A percentile compares a stretch with the other conserved stretches of the same genome.
phyloP scores from a whole-genome alignment of 2,797 vertebrate genomes.

The Anguilla anguilla region DNA sequence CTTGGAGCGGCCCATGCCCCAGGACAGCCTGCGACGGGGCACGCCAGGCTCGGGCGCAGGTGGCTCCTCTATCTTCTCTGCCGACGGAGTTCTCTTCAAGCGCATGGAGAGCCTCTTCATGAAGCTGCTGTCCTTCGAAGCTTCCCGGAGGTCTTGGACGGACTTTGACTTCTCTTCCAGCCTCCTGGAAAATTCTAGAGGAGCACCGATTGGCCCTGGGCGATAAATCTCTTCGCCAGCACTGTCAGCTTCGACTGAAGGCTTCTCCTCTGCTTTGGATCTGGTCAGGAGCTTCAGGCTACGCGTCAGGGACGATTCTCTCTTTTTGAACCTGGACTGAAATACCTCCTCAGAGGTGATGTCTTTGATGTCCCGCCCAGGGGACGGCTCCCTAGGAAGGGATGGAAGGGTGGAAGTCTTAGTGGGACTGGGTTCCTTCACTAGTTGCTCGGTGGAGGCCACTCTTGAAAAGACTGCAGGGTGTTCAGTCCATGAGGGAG shows the following conservation, averaged over 20 bases:
- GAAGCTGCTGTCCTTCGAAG: conserved; percentile 86
- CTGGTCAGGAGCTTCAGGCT: conserved; percentile 86
- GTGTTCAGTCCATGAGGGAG: conserved; percentile 68
- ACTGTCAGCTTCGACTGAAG: conserved; percentile 53
- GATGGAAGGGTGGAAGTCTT: conserved; percentile 50
- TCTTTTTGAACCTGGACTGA: conserved; percentile 91
- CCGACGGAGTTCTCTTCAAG: conserved; percentile 80
- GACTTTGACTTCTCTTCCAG: conserved; percentile 89
- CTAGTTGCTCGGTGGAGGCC: conserved; percentile 73
- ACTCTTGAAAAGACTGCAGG: conserved; percentile 78
- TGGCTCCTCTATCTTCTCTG: conserved; percentile 78
- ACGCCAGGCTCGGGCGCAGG: conserved; percentile 60
- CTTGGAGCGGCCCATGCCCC: conserved; percentile 76
- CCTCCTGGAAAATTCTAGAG: conserved; percentile 68
- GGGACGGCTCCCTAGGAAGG: conserved; percentile 55
- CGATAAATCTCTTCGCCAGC: conserved; percentile 88
- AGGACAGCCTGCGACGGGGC: conserved; percentile 80
- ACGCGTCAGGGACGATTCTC: conserved; percentile 86
- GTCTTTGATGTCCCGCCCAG: conserved; percentile 75
- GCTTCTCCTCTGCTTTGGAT: conserved; percentile 85
- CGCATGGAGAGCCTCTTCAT: conserved; percentile 88
- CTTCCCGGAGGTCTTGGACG: conserved; percentile 88
- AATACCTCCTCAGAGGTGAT: conserved; percentile 92
- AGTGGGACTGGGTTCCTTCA: conserved; percentile 73
- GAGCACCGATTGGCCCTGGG: conserved; percentile 85